Base-by-base conservation (phyloP, 2,113 vertebrate genomes). In the Collichthys lucidus region DNA sequence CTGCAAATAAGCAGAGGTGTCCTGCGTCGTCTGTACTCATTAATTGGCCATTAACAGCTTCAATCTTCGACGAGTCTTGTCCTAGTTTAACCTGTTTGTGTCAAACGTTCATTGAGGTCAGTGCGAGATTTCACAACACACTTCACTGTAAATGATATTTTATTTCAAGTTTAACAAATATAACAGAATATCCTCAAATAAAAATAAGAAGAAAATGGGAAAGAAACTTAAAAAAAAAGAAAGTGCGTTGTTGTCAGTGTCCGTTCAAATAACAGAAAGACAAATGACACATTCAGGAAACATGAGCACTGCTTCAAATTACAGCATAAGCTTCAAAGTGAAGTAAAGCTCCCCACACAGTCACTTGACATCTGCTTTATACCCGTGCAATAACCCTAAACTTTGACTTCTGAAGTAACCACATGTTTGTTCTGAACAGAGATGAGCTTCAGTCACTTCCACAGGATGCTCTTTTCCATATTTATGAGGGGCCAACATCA, bases 331-430 rank as follows among this genome's bases (percentile, higher is more conserved):
- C 79, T 88, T 86, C 79, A 80, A 87, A 89, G 88, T 76, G 71
- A 56, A 74, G 68, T 47, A 52, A 31, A 72, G 10, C 62, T 46
- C 57, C 66, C 71, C 42, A 69, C 77, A 31, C 71, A 74, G 61
- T 53, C 64, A 76, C 79, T 52, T 79, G 77, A 44, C 55, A 76
- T 83, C 70, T 86, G 60, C 80, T 90, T 89, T 83, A 89, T 35
- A 71, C 61, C 74, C 26, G 46, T 79, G 84, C 84, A 93, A 90
- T 84, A 86, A 89, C 90, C 82, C 87, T 92, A 85, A 92, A 88
- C 50, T 44, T 31, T 31, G 46, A 80, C 74, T 61, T 78, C 77
- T 83, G 80, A 86, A 73, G 85, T 62, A 73, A 74, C 70, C 70
- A 86, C 77, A 74, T 70, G 64, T 72, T 80, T 87, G 80, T 77